Conservation (phyloP, 2,888 invertebrate species). For the Philopedon plagiatum region DNA sequence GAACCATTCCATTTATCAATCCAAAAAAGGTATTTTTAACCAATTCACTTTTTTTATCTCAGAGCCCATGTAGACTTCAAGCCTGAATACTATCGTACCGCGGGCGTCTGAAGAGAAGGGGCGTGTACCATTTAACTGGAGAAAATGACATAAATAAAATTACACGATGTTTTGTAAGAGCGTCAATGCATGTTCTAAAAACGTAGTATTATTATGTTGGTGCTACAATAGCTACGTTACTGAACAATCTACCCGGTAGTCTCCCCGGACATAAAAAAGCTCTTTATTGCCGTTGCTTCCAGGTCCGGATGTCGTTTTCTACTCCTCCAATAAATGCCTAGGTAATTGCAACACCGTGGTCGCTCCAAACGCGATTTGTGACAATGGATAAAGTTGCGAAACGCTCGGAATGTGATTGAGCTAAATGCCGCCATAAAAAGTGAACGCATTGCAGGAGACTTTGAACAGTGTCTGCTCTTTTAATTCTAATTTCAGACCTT, state of each 20-base stretch:
- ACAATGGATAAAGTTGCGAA: conserved; percentile 62
- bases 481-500: neutral
- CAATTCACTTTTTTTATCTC: no score
- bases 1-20: no score
- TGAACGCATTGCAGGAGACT: conserved; percentile 44
- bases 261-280: conserved; percentile 36
- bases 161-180: no score
- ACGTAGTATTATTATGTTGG: neutral
- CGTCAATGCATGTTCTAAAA: neutral
- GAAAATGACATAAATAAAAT: no score
- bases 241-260: conserved; percentile 3
- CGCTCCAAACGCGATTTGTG: conserved; percentile 61
- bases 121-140: no score
- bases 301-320: conserved; percentile 49
- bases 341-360: conserved; percentile 58
- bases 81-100: no score
- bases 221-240: neutral
- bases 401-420: conserved; percentile 64
- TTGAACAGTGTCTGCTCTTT: conserved; percentile 20
- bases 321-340: conserved; percentile 61
- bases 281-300: conserved; percentile 47
- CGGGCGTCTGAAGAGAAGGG: no score
- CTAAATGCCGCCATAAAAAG: conserved; percentile 63
- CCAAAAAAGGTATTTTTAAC: no score
- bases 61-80: no score